Conservation (phyloP, 2,113 vertebrate species). For the Neolamprologus sp. region DNA sequence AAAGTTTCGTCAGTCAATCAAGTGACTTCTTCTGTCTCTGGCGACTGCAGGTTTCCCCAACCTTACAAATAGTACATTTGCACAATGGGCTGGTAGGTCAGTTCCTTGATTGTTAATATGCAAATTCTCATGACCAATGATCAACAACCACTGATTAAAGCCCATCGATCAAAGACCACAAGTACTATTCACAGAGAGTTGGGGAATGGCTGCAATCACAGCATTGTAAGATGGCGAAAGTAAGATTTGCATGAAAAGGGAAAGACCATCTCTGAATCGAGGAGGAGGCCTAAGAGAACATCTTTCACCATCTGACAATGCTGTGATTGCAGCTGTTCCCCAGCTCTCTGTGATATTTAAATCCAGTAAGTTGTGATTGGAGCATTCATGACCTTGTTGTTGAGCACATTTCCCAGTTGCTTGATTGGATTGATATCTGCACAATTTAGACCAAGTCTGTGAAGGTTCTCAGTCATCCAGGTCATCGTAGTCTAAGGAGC, state of each 20-base stretch:
- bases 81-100: not conserved
- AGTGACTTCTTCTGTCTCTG: not conserved
- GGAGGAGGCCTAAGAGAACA: not conserved
- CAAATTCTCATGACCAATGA: not conserved
- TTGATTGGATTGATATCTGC: not conserved
- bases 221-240: not conserved
- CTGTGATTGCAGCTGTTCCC: not conserved
- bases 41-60: not conserved
- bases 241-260: not conserved
- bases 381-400: not conserved
- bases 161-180: not conserved
- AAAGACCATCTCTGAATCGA: not conserved
- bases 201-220: not conserved
- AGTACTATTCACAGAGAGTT: not conserved
- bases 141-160: not conserved
- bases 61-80: not conserved
- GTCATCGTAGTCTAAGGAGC: not conserved
- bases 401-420: not conserved
- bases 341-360: not conserved
- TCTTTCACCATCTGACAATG: not conserved
- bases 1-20: fast-evolving
- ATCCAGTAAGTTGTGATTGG: not conserved
- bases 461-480: not conserved
- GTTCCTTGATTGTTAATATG: not conserved
- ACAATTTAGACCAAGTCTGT: not conserved